These are phyloP conservation scores for Xestia c-nigrum DNA, from an alignment of 2,888 invertebrate species.

Conservation along the genomic window DNA sequence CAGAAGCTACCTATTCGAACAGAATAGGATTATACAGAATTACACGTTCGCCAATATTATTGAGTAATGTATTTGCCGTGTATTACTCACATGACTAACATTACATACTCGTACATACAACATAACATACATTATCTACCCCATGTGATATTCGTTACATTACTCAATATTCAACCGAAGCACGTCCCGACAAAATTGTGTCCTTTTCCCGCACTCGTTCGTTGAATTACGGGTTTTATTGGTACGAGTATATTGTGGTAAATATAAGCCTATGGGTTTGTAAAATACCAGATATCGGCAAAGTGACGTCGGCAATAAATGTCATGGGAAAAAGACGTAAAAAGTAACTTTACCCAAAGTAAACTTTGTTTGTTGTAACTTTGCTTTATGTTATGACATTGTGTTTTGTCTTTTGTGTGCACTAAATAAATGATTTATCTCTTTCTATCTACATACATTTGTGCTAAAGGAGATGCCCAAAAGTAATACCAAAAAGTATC, in stretches of 20 bases:
- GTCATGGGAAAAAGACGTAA: too few species aligned
- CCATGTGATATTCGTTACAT: neutral
- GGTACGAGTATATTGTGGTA: neutral
- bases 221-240: neutral
- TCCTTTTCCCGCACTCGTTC: neutral
- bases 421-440: too few species aligned
- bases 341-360: too few species aligned
- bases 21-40: conserved; percentile 17
- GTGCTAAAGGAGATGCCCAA: too few species aligned
- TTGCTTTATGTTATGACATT: too few species aligned
- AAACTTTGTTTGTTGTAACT: too few species aligned
- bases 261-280: neutral
- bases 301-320: too few species aligned
- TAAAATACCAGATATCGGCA: neutral
- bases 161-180: neutral
- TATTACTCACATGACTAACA: neutral
- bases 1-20: neutral
- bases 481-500: too few species aligned
- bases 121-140: neutral
- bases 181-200: conserved; percentile 8
- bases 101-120: too few species aligned
- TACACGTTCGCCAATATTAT: neutral
- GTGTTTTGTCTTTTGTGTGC: too few species aligned
- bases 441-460: too few species aligned
- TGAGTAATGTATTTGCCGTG: conserved; percentile 14